Evolutionary conservation across 2,113 vertebrate species (phyloP).

Genomic region (Dermatemys mawii): DNA sequence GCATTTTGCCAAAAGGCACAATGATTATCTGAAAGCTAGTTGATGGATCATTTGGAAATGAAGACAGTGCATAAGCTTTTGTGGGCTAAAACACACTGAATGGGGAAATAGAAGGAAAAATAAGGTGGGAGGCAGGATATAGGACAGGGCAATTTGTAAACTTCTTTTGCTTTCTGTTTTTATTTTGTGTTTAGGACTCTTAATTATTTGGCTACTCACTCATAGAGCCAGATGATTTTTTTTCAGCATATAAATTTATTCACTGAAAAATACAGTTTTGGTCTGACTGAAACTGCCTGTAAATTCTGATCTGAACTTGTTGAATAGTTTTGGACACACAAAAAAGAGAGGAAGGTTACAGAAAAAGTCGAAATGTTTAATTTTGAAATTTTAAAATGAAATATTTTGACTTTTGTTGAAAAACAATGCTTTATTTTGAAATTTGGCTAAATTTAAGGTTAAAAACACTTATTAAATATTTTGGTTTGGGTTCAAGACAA

Average conservation of each 20-base stretch:
- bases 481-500: no score
- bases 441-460: background rate
- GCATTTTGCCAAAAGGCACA: background rate
- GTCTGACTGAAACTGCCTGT: background rate
- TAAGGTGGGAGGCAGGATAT: background rate
- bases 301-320: background rate
- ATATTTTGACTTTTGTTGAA: background rate
- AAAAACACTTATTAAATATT: no score
- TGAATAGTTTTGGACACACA: background rate
- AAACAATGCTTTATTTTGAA: background rate
- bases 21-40: background rate
- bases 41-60: background rate
- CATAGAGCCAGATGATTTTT: background rate
- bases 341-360: background rate
- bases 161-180: background rate
- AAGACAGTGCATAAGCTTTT: no score
- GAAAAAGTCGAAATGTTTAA: background rate
- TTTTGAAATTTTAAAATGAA: background rate
- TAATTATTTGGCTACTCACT: background rate
- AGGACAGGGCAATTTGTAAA: background rate
- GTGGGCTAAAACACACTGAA: no score
- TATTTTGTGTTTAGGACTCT: background rate
- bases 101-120: no score
- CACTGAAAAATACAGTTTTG: background rate
- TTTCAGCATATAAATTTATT: background rate